Evolutionary conservation across 2,113 vertebrate species (phyloP).

Genomic region (Puma concolor): DNA sequence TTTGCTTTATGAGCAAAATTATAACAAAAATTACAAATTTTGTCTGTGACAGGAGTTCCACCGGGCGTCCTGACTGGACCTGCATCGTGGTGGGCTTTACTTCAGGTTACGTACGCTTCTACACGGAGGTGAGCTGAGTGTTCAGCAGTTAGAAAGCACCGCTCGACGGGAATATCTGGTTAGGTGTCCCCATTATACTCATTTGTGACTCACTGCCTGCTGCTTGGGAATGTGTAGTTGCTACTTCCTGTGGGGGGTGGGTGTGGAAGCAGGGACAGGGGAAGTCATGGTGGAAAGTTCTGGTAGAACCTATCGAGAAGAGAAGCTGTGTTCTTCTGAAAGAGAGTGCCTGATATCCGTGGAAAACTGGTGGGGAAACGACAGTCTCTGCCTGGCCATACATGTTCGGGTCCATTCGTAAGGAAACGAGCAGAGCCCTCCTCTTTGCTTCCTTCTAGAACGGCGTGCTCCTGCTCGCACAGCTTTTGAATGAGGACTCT

Average conservation of each 20-base stretch:
- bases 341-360: no score
- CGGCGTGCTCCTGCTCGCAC: slow-evolving; percentile 95
- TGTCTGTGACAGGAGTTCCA: slow-evolving; percentile 92
- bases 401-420: rapidly evolving
- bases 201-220: background rate
- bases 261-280: background rate
- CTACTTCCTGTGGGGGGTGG: background rate
- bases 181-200: rapidly evolving
- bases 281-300: background rate
- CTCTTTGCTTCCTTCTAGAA: slow-evolving; percentile 86
- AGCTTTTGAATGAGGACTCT: slow-evolving; percentile 95
- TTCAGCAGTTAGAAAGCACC: background rate
- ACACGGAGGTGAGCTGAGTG: slow-evolving; percentile 93
- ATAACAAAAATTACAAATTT: background rate
- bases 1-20: background rate
- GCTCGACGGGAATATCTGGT: background rate
- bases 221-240: background rate
- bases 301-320: background rate
- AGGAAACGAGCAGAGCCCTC: background rate
- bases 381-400: background rate
- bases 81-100: slow-evolving; percentile 98
- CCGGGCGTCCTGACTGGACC: slow-evolving; percentile 98
- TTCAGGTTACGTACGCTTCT: slow-evolving; percentile 97
- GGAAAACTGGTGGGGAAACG: background rate
- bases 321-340: background rate